Evolutionary conservation across 2,888 invertebrate genomes (phyloP).

Genomic region (Drosophila quinaria): DNA sequence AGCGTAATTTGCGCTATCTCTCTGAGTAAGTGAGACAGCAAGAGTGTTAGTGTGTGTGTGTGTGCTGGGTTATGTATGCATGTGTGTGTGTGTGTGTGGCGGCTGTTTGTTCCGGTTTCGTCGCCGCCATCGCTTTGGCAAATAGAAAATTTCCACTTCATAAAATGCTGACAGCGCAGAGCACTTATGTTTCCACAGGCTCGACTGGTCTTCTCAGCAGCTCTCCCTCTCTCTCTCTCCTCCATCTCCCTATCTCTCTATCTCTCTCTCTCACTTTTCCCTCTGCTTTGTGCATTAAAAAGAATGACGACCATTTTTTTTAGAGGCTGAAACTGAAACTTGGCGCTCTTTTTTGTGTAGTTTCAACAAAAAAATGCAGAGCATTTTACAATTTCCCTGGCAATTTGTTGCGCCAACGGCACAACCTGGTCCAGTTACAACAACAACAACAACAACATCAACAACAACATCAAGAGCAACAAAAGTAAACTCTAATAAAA

Average conservation of each 20-base stretch:
- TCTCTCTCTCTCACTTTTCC: neutral
- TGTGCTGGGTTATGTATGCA: too few relatives aligned
- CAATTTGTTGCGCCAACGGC: constrained; percentile 70
- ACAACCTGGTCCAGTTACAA: constrained; percentile 35
- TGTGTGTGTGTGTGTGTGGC: constrained; percentile 25
- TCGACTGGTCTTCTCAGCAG: constrained; percentile 36
- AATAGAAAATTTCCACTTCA: constrained; percentile 83
- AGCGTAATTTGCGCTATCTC: constrained; percentile 73
- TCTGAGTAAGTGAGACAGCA: constrained; percentile 16
- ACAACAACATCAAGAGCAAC: constrained; percentile 8
- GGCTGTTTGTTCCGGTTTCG: constrained; percentile 76
- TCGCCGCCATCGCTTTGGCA: constrained; percentile 66
- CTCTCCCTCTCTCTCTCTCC: neutral
- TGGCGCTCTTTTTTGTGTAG: constrained; percentile 49
- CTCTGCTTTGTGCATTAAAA: constrained; percentile 69
- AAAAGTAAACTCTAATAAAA: constrained; percentile 62
- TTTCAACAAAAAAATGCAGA: constrained; percentile 76
- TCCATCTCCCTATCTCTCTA: neutral
- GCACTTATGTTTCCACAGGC: constrained; percentile 68
- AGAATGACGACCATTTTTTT: constrained; percentile 79
- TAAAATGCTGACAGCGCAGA: constrained; percentile 79
- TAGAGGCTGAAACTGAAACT: constrained; percentile 32
- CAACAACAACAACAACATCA: constrained; percentile 7
- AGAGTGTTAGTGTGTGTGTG: constrained; percentile 4
- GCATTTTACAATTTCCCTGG: constrained; percentile 76